phyloP scores from a whole-genome alignment of 2,888 invertebrate genomes.

The Cabera pusaria region DNA sequence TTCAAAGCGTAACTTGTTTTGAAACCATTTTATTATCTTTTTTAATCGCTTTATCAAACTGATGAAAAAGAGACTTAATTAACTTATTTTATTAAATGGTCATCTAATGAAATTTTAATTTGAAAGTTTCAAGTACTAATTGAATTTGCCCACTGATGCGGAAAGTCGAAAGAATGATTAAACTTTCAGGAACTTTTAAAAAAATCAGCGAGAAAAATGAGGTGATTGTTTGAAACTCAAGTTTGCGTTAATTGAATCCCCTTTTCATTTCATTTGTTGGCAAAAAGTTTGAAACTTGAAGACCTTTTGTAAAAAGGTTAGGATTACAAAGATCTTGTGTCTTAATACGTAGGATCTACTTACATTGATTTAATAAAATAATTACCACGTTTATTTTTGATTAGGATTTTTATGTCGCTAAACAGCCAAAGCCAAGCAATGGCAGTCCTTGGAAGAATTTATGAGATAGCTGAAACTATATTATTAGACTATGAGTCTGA shows the following conservation, averaged over 20 bases:
- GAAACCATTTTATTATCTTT: conserved; percentile 7
- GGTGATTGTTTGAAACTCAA: conserved; percentile 27
- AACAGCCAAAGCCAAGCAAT: too few relatives aligned
- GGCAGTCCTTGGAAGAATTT: too few relatives aligned
- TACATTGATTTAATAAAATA: too few relatives aligned
- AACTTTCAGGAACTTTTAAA: conserved; percentile 19
- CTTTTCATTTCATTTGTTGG: conserved; percentile 29
- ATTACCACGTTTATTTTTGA: too few relatives aligned
- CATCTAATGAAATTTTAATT: conserved; percentile 18
- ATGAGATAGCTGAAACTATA: too few relatives aligned
- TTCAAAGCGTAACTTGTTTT: conserved; percentile 21
- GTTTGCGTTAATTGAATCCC: conserved; percentile 29
- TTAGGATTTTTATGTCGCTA: too few relatives aligned
- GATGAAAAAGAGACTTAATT: conserved; percentile 14
- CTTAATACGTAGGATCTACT: too few relatives aligned
- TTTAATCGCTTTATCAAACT: conserved; percentile 6
- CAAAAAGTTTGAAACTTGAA: conserved; percentile 19
- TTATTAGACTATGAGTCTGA: too few relatives aligned
- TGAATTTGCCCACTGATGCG: conserved; percentile 17
- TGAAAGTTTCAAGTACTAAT: conserved; percentile 16
- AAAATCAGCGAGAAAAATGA: conserved; percentile 23
- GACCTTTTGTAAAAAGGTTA: conserved; percentile 12
- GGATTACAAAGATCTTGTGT: too few relatives aligned
- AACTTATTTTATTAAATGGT: conserved; percentile 13
- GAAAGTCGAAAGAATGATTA: conserved; percentile 21